Base-by-base conservation (phyloP, 2,797 vertebrate species). In the Okamejei kenojei region DNA sequence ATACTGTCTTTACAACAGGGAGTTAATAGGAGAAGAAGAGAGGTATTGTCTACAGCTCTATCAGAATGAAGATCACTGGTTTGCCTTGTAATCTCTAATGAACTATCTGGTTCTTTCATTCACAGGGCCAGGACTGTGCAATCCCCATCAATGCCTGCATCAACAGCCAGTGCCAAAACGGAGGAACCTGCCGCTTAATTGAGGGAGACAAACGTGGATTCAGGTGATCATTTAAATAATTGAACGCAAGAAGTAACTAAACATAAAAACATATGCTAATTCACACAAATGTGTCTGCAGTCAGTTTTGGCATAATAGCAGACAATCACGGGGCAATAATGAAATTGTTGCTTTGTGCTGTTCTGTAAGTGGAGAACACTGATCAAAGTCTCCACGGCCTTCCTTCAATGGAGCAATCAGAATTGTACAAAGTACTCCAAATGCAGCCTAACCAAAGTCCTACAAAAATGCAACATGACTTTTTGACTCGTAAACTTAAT, bases 111-210 rank as follows among this genome's bases (percentile, higher is more conserved):
- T 76, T 23, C 23, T 76, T 80, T 63, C 35, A 45, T 32, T 93
- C 94, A 76, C 94, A 99, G 99, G 98, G 98, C 94, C 97, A 95
- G 94, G 97, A 99, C 96, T 99, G 99, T 95, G 97, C 97, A 26
- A 93, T 96, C n/a, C 97, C 97, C 93, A 97, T 99, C 95, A 99
- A 99, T 91, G 97, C 98, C 93, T 99, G 99, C 90, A 96, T 99
- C 94, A 98, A 98, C 95, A 97, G 97, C 94, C 98, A 98, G 1
- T 99, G 99, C 94, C 94, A 95, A 93, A 98, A 98, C 0, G 98
- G 98, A 95, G 98, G 97, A 93, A 99, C 98, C 80, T 99, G 99
- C 95, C 98, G 98, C 95, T 96, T 98, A 93, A 97, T 96, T 0
- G 96, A 98, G 1, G 96, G 96, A 94, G 96, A 95, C 92, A 97